Percentiles rank a stretch among this genome's conserved stretches.
Conservation (phyloP, 2,113 vertebrate species). For the Nesospiza acunhae region DNA sequence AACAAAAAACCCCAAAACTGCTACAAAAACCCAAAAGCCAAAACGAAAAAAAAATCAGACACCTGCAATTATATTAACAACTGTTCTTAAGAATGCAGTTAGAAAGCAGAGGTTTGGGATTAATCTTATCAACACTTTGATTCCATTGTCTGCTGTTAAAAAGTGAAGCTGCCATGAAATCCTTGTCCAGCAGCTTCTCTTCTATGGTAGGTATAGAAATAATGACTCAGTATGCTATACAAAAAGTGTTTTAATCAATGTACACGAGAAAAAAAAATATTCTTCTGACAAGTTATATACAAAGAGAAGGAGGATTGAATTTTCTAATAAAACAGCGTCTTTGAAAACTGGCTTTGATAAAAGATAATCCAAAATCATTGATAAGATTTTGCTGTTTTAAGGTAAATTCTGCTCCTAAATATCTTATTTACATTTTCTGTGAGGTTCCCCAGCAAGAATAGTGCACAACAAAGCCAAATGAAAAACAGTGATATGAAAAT, state of each 20-base stretch:
- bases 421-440: not conserved
- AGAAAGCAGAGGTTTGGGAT: not conserved
- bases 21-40: not conserved
- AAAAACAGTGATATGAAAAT: not conserved
- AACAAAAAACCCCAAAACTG: accelerated
- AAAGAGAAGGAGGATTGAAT: not conserved
- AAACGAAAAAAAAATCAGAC: not conserved
- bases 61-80: not conserved
- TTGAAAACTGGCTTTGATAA: not conserved
- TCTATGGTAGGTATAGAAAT: not conserved
- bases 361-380: not conserved
- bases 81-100: not conserved
- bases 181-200: not conserved
- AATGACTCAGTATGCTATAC: not conserved
- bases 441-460: not conserved
- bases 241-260: not conserved
- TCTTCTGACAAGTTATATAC: not conserved
- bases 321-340: not conserved
- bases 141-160: not conserved
- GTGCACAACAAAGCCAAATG: not conserved
- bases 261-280: not conserved
- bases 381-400: not conserved
- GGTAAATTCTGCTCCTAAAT: not conserved
- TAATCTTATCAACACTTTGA: not conserved
- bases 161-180: not conserved